Conservation (phyloP, 2,797 vertebrate species). For the Thunnus albacares region DNA sequence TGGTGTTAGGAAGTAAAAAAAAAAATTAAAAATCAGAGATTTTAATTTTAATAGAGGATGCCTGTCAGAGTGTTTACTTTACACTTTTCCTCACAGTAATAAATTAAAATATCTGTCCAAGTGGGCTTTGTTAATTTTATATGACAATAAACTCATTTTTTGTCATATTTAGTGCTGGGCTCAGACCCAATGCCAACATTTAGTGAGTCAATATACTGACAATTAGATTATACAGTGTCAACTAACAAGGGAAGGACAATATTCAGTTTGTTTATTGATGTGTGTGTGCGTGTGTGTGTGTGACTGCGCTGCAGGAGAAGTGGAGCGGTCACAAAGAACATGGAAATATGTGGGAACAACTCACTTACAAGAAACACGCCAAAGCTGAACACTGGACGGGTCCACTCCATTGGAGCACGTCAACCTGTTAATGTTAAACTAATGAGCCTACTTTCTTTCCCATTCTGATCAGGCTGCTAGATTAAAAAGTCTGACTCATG, state of each 20-base stretch:
- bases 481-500: constrained; percentile 47
- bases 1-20: constrained; percentile 50
- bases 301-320: constrained; percentile 34
- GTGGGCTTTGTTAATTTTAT: constrained; percentile 32
- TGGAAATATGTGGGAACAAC: constrained; percentile 65
- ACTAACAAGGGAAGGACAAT: constrained; percentile 60
- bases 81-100: constrained; percentile 51
- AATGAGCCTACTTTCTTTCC: constrained; percentile 73
- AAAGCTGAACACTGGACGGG: constrained; percentile 61
- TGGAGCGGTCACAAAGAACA: constrained; percentile 52
- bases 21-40: constrained; percentile 25
- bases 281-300: constrained; percentile 21
- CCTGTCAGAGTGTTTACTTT: constrained; percentile 60
- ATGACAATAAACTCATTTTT: constrained; percentile 63
- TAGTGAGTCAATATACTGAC: constrained; percentile 60
- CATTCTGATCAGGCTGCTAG: constrained; percentile 43
- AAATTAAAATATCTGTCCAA: constrained; percentile 47
- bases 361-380: constrained; percentile 49
- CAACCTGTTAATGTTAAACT: constrained; percentile 83
- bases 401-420: constrained; percentile 75
- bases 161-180: constrained; percentile 50
- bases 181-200: constrained; percentile 57
- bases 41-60: constrained; percentile 32
- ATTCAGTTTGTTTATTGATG: constrained; percentile 57
- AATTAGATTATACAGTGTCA: constrained; percentile 70